These are phyloP conservation scores for Catonia carolina DNA, from an alignment of 2,888 invertebrate genomes.

Conservation along the genomic window DNA sequence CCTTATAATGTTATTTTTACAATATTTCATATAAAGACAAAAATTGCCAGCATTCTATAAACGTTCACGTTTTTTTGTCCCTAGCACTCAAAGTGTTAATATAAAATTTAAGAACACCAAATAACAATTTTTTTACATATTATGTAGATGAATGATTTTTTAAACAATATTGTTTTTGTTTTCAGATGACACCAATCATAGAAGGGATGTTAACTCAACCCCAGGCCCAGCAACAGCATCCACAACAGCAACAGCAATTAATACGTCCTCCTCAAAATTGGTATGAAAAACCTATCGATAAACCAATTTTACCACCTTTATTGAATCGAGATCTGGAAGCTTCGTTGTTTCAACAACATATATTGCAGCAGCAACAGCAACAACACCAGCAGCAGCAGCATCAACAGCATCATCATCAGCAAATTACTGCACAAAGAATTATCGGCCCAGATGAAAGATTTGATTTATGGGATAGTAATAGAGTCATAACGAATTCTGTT, in stretches of 20 bases:
- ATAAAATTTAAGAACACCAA: too few relatives aligned
- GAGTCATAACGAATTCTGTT: slow-evolving; percentile 28
- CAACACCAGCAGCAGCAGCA: slow-evolving; percentile 29
- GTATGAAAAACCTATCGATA: slow-evolving; percentile 5
- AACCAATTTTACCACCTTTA: slow-evolving; percentile 28
- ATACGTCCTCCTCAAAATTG: slow-evolving; percentile 35
- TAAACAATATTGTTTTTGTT: too few relatives aligned
- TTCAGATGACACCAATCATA: slow-evolving; percentile 7
- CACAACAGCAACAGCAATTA: slow-evolving; percentile 35
- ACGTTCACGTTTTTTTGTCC: too few relatives aligned
- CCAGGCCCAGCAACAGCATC: slow-evolving; percentile 39
- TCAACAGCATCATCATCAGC: slow-evolving; percentile 32
- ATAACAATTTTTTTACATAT: too few relatives aligned
- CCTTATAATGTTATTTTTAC: too few relatives aligned
- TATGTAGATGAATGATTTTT: too few relatives aligned
- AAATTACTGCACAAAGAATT: slow-evolving; percentile 22
- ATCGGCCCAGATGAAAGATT: slow-evolving; percentile 8
- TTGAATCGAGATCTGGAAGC: slow-evolving; percentile 20
- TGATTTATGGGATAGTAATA: slow-evolving; percentile 25
- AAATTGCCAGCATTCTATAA: too few relatives aligned
- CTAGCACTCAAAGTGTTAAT: too few relatives aligned
- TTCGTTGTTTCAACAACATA: slow-evolving; percentile 28
- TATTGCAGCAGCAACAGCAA: slow-evolving; percentile 30
- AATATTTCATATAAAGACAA: too few relatives aligned
- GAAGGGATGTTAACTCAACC: slow-evolving; percentile 32